Evolutionary conservation across 1,140 invertebrate species (phyloP).

Genomic region (Ceratina calcarata): DNA sequence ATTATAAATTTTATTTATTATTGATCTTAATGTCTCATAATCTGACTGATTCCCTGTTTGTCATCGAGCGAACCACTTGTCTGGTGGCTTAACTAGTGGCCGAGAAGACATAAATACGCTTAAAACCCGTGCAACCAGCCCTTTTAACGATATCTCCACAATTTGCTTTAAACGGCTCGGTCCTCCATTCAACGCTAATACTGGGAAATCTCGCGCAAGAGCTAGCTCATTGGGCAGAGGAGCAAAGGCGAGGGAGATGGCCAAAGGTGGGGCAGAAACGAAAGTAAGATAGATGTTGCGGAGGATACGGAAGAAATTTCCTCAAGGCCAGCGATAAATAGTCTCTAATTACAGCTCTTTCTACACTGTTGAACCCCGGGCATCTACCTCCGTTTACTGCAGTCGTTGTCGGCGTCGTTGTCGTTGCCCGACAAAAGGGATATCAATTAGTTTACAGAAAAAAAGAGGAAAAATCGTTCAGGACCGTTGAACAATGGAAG

Average conservation of each 20-base stretch:
- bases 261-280: constrained; percentile 17
- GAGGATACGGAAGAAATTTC: constrained; percentile 61
- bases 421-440: constrained; percentile 43
- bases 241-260: background rate
- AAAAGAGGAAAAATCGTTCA: constrained; percentile 11
- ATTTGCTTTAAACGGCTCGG: constrained; percentile 57
- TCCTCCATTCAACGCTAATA: constrained; percentile 60
- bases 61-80: background rate
- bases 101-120: constrained; percentile 57
- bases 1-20: no score
- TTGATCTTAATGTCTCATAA: no score
- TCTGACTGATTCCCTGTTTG: constrained; percentile 17
- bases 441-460: constrained; percentile 57
- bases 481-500: constrained; percentile 44
- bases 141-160: constrained; percentile 61
- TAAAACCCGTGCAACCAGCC: constrained; percentile 44
- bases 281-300: constrained; percentile 65
- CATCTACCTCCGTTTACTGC: background rate
- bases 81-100: constrained; percentile 53
- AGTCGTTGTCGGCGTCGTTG: constrained; percentile 21
- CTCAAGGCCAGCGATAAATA: constrained; percentile 65
- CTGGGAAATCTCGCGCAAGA: constrained; percentile 61
- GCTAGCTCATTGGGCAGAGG: constrained; percentile 16
- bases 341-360: constrained; percentile 60
- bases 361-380: constrained; percentile 24